Percentiles rank a stretch among this genome's conserved stretches.
phyloP scores from a whole-genome alignment of 2,888 invertebrate genomes.

The Dione vanillae region DNA sequence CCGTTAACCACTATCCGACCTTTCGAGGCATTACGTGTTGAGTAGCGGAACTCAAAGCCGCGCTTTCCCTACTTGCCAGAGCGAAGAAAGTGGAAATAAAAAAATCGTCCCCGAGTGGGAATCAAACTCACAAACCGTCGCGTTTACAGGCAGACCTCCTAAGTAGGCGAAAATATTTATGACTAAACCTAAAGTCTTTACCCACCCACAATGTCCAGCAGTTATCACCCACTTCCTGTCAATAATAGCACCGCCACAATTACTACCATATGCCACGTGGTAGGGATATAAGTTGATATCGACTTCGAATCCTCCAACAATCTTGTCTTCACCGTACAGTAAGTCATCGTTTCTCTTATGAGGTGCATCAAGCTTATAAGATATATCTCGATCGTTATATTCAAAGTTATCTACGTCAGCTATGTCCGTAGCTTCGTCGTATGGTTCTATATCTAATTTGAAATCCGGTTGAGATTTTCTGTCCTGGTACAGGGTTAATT shows the following conservation, averaged over 20 bases:
- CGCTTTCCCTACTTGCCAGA: too few species aligned
- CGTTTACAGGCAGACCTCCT: too few species aligned
- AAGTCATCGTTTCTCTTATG: slow-evolving; percentile 32
- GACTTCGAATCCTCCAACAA: slow-evolving; percentile 73
- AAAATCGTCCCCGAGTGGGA: too few species aligned
- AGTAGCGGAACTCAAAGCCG: too few species aligned
- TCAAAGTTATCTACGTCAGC: slow-evolving; percentile 67
- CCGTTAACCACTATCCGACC: too few species aligned
- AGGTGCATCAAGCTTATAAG: slow-evolving; percentile 14
- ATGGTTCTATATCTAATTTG: slow-evolving; percentile 65
- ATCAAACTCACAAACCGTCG: too few species aligned
- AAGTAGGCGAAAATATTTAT: too few species aligned
- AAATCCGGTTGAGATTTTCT: slow-evolving; percentile 46
- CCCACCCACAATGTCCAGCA: slow-evolving; percentile 81
- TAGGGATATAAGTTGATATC: slow-evolving; percentile 77
- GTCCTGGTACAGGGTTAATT: slow-evolving; percentile 25
- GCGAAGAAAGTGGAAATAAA: too few species aligned
- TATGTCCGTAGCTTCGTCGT: slow-evolving; percentile 63
- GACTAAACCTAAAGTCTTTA: too few species aligned
- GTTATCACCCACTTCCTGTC: slow-evolving; percentile 71
- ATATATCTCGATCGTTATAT: slow-evolving; percentile 52
- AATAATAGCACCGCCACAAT: slow-evolving; percentile 78
- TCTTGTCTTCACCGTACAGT: slow-evolving; percentile 65
- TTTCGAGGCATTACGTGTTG: too few species aligned
- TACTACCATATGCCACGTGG: slow-evolving; percentile 72